Base-by-base conservation (phyloP, 2,113 vertebrate species). In the Saguinus midas region DNA sequence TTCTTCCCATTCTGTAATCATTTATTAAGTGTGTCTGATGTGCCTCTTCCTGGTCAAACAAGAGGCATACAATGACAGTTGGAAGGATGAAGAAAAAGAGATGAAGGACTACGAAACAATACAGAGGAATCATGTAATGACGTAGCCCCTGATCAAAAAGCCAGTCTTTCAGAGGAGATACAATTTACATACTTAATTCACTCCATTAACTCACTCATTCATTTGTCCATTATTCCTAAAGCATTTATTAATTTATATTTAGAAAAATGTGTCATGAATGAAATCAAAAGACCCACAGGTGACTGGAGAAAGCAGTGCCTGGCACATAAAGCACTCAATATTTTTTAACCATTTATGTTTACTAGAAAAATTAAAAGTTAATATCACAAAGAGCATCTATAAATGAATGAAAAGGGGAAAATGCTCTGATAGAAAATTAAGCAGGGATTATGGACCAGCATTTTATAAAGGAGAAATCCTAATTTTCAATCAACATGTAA, bases 161-260 rank as follows among this genome's bases (percentile, higher is more conserved):
- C 25, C 29, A 76, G 80, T 61, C 61, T 27, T 45, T 20, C 18
- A 11, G 1, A 8, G 5, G 35, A 96, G 80, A 92, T 79, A 37
- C 88, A 86, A 92, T 70, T 64, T 66, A 92, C 8, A 32, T 43
- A 27, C 8, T 75, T 96, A 48, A 85, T 78, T 82, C 45, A 92
- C 68, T 70, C 66, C 43, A 75, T 89, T 14, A 64, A 61, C 23
- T 75, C 72, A 45, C n/a, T 73, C 64, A 61, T 88, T 90, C 55
- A 76, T 58, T 57, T 89, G 66, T 89, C 57, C 35, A 92, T 95
- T 86, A 72, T 25, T 86, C 58, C 76, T 57, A 76, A 80, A 40
- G 40, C 55, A 48, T 52, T 64, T 75, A 84, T 50, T 82, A 37
- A 79, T 79, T 95, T 92, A 83, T 61, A 92, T n/a, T 92, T 90